Evolutionary conservation across 2,797 vertebrate species (phyloP).

Genomic region (Squalus acanthias): DNA sequence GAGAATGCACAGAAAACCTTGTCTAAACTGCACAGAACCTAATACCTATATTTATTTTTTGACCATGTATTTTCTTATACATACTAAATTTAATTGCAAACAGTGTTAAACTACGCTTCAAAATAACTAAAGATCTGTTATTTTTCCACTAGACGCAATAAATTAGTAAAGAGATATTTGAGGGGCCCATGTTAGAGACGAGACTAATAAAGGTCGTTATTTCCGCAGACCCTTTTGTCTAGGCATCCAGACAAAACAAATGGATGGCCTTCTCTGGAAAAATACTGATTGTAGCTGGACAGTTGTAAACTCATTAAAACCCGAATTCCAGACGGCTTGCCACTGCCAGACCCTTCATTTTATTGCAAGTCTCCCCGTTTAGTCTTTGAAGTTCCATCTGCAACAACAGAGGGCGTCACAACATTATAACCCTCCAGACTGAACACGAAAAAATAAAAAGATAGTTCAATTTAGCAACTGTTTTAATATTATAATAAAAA

Average conservation of each 20-base stretch:
- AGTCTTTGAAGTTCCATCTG: conserved; percentile 81
- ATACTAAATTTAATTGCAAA: not conserved
- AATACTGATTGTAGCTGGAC: conserved; percentile 78
- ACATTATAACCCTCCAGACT: conserved; percentile 46
- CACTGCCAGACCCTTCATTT: conserved; percentile 85
- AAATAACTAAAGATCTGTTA: not conserved
- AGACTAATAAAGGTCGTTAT: conserved; percentile 86
- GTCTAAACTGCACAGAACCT: conserved; percentile 40
- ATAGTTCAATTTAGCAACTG: not conserved
- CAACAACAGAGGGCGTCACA: conserved; percentile 78
- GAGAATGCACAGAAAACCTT: conserved; percentile 45
- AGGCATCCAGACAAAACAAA: conserved; percentile 77
- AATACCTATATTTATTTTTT: not conserved
- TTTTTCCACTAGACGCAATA: conserved; percentile 35
- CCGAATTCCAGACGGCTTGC: conserved; percentile 96
- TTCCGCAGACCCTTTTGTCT: conserved; percentile 84
- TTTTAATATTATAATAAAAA: not conserved
- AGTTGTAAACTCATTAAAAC: conserved; percentile 94
- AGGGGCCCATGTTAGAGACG: conserved; percentile 51
- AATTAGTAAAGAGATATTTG: conserved; percentile 30
- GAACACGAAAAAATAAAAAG: conserved; percentile 5
- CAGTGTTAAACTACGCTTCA: not conserved
- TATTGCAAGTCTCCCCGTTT: conserved; percentile 81
- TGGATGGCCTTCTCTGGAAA: conserved; percentile 75
- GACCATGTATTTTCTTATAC: not conserved